A percentile compares a stretch with the other conserved stretches of the same genome.
Evolutionary conservation across 2,888 invertebrate species (phyloP).

Genomic region (Meiosimyza decipiens): DNA sequence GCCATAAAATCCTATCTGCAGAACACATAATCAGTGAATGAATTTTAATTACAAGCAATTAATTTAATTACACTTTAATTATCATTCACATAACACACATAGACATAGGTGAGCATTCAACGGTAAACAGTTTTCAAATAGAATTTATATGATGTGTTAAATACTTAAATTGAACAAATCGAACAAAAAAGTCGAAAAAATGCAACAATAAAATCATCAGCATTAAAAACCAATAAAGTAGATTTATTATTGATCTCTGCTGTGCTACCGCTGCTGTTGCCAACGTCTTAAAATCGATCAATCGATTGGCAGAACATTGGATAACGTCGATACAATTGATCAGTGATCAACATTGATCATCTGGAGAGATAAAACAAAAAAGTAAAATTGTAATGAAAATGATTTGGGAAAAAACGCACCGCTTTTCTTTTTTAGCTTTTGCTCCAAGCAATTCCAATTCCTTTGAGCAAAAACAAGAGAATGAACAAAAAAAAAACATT

Average conservation of each 20-base stretch:
- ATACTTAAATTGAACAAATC: conserved; percentile 33
- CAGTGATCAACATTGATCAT: too few relatives aligned
- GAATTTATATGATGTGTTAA: conserved; percentile 40
- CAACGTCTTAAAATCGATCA: conserved; percentile 25
- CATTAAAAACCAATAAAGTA: conserved; percentile 53
- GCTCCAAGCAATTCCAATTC: neutral
- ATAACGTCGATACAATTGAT: too few relatives aligned
- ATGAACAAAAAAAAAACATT: conserved; percentile 33
- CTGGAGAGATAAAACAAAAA: too few relatives aligned
- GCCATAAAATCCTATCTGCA: conserved; percentile 18
- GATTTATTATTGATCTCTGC: conserved; percentile 49
- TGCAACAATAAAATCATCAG: conserved; percentile 31
- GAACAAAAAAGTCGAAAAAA: conserved; percentile 9
- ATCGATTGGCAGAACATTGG: conserved; percentile 24
- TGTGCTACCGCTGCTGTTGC: conserved; percentile 7
- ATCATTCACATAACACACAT: conserved; percentile 31
- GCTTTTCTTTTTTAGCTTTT: too few relatives aligned
- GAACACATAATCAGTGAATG: conserved; percentile 16
- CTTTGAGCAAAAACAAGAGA: conserved; percentile 28
- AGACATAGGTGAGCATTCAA: conserved; percentile 2
- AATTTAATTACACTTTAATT: conserved; percentile 45
- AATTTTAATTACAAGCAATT: conserved; percentile 43
- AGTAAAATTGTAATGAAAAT: too few relatives aligned
- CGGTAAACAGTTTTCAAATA: neutral
- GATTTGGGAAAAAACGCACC: too few relatives aligned